Evolutionary conservation across 2,888 invertebrate genomes (phyloP).

Genomic region (Drosophila crucigera): DNA sequence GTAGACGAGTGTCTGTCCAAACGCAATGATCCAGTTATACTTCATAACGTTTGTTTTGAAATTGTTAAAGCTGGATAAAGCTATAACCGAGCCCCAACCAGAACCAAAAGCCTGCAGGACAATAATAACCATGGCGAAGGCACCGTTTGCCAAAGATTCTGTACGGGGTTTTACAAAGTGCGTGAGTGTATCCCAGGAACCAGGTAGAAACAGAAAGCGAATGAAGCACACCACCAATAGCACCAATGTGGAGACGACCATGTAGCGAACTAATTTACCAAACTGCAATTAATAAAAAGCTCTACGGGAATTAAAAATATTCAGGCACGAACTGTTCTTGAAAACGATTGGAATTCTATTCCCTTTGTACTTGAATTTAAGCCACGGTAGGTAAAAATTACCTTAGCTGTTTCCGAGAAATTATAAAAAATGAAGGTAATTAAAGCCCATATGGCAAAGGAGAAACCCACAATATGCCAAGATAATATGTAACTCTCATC

Average conservation of each 20-base stretch:
- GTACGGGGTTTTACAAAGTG: constrained; percentile 40
- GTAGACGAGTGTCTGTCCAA: constrained; percentile 73
- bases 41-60: constrained; percentile 89
- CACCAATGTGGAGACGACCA: constrained; percentile 54
- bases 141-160: constrained; percentile 9
- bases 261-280: constrained; percentile 70
- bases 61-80: constrained; percentile 93
- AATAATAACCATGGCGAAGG: constrained; percentile 47
- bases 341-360: background rate
- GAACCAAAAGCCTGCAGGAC: constrained; percentile 92
- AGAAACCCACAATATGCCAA: constrained; percentile 68
- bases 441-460: constrained; percentile 65
- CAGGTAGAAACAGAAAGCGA: constrained; percentile 75
- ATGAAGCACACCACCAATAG: constrained; percentile 65
- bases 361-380: background rate
- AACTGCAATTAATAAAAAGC: constrained; percentile 63
- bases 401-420: constrained; percentile 68
- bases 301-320: background rate
- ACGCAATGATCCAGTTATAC: constrained; percentile 76
- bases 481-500: constrained; percentile 51
- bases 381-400: constrained; percentile 9
- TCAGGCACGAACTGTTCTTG: no score
- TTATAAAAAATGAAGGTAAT: constrained; percentile 67
- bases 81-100: constrained; percentile 93
- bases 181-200: constrained; percentile 51